These are phyloP conservation scores for Carapus acus DNA, from an alignment of 2,797 vertebrate species.

Conservation along the genomic window DNA sequence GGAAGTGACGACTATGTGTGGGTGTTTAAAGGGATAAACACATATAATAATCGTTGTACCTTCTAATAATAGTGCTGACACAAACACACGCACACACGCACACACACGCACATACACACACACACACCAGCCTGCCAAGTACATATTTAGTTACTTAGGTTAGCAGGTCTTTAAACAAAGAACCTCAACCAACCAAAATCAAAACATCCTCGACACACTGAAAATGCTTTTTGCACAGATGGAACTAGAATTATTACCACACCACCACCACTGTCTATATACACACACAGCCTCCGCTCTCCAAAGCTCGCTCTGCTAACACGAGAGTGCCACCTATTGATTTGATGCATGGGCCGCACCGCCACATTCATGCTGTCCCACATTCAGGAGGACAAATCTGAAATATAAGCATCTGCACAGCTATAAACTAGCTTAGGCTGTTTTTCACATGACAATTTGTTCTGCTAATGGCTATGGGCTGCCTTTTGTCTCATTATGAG, in stretches of 20 bases:
- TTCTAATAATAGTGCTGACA: background rate
- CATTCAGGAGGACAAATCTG: slow-evolving; percentile 4
- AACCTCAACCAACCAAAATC: too few relatives aligned
- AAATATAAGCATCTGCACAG: slow-evolving; percentile 27
- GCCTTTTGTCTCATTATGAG: slow-evolving; percentile 37
- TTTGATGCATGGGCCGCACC: slow-evolving; percentile 29
- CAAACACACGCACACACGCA: too few relatives aligned
- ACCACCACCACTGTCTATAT: background rate
- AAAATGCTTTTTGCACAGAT: too few relatives aligned
- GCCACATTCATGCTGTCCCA: slow-evolving; percentile 6
- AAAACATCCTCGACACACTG: too few relatives aligned
- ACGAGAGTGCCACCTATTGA: slow-evolving; percentile 69
- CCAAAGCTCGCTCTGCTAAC: slow-evolving; percentile 40
- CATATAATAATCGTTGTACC: slow-evolving; percentile 7
- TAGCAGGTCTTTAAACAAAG: too few relatives aligned
- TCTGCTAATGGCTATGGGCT: slow-evolving; percentile 31
- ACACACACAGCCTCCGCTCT: background rate
- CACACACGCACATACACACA: too few relatives aligned
- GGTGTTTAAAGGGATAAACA: background rate
- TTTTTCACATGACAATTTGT: slow-evolving; percentile 41
- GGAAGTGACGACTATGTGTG: background rate
- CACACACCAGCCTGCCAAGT: too few relatives aligned
- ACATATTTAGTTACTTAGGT: too few relatives aligned
- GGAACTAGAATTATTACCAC: slow-evolving; percentile 2
- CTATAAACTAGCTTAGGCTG: slow-evolving; percentile 38